Conservation (phyloP, 35 echinoderm and acorn worm genomes). For the Apostichopus parvimensis region DNA sequence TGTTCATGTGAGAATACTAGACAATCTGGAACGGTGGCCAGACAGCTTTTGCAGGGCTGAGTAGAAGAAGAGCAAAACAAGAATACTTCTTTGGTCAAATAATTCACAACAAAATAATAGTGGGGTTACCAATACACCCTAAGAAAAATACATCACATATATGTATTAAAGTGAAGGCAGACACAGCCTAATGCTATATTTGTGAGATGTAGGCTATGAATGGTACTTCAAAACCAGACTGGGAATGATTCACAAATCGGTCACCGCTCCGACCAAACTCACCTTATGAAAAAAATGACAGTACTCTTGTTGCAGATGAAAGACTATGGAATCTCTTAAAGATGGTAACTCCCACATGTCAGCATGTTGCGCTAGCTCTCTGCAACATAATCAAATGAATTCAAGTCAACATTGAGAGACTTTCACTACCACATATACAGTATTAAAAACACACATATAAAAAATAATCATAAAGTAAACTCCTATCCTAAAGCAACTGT, state of each 20-base stretch:
- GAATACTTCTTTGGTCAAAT: neutral
- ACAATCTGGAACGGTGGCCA: slow-evolving; percentile 15
- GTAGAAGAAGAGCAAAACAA: neutral
- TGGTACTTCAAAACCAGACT: neutral
- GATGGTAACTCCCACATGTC: slow-evolving; percentile 48
- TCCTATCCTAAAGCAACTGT: too few relatives aligned
- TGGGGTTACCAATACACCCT: neutral
- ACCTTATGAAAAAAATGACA: slow-evolving; percentile 56
- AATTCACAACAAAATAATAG: neutral
- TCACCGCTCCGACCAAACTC: neutral
- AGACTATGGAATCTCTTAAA: slow-evolving; percentile 28
- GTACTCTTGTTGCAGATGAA: slow-evolving; percentile 47
- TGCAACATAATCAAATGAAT: neutral
- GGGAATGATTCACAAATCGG: neutral
- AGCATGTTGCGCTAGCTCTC: slow-evolving; percentile 37
- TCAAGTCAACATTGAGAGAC: too few relatives aligned
- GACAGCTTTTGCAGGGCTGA: slow-evolving; percentile 33
- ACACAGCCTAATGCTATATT: neutral
- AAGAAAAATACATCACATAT: neutral
- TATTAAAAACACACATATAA: too few relatives aligned
- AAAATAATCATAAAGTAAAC: too few relatives aligned
- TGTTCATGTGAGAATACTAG: slow-evolving; percentile 35
- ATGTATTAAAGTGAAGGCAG: neutral
- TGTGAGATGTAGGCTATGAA: neutral
- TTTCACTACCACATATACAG: too few relatives aligned